phyloP scores from a whole-genome alignment of 1,140 invertebrate species.

The Penaeus indicus region DNA sequence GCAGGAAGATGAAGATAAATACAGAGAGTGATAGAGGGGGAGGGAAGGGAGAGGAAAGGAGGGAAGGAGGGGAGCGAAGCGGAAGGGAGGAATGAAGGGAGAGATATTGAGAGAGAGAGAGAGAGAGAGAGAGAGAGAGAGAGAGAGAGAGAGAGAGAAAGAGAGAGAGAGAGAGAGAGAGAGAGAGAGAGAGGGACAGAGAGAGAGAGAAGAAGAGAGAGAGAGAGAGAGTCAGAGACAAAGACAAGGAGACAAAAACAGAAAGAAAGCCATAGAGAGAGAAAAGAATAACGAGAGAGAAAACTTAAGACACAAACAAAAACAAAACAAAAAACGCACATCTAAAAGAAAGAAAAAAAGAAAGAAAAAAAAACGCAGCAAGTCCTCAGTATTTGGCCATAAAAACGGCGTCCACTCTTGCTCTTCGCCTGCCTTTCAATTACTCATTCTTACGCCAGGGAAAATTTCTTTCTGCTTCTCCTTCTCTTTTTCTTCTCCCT shows the following conservation, averaged over 20 bases:
- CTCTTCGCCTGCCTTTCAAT: no score
- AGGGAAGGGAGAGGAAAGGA: background rate
- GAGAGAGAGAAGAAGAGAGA: no score
- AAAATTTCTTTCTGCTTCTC: background rate
- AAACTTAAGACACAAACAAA: background rate
- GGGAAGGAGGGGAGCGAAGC: background rate
- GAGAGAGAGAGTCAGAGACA: background rate
- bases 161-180: background rate
- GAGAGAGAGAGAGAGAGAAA: background rate
- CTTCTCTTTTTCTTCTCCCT: slow-evolving; percentile 8
- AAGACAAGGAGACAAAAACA: background rate
- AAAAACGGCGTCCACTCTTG: no score
- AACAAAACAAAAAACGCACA: no score
- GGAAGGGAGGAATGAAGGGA: background rate
- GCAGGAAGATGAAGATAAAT: background rate
- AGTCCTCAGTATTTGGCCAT: no score
- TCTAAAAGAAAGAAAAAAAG: background rate
- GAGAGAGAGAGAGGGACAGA: background rate
- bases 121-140: background rate
- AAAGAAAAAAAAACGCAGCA: background rate
- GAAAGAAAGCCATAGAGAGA: background rate
- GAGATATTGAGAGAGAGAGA: background rate
- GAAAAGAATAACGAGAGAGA: background rate
- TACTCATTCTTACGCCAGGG: no score
- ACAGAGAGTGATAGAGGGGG: slow-evolving; percentile 16